Percentiles rank a stretch among this genome's conserved stretches.
Evolutionary conservation across 2,797 vertebrate species (phyloP).

Genomic region (Acipenser oxyrinchus): DNA sequence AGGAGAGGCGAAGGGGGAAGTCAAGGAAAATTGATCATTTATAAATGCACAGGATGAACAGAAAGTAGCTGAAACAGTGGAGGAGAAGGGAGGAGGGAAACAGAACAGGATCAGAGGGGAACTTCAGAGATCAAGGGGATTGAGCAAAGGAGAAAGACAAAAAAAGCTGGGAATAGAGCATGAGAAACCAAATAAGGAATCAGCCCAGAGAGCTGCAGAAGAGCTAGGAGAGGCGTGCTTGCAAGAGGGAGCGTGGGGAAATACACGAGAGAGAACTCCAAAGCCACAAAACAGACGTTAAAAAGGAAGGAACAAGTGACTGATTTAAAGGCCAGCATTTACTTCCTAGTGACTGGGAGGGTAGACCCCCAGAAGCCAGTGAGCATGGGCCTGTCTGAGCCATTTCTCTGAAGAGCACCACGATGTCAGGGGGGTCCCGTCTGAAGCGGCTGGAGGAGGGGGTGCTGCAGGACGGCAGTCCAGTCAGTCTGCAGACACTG

Average conservation of each 20-base stretch:
- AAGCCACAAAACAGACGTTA: too few relatives aligned
- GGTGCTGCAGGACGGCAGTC: constrained; percentile 38
- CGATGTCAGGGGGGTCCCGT: constrained; percentile 56
- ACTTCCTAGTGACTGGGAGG: constrained; percentile 8
- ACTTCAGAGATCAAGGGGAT: neutral
- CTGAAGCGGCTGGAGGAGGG: constrained; percentile 37
- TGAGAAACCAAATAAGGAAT: too few relatives aligned
- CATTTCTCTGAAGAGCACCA: too few relatives aligned
- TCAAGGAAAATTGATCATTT: constrained; percentile 1
- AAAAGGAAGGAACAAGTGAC: too few relatives aligned
- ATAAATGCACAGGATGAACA: constrained; percentile 3
- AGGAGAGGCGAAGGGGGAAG: constrained; percentile 9
- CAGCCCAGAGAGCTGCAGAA: too few relatives aligned
- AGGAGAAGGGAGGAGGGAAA: neutral
- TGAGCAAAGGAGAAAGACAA: neutral
- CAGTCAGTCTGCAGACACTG: constrained; percentile 67
- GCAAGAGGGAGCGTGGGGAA: too few relatives aligned
- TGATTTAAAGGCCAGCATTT: neutral
- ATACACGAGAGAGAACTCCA: too few relatives aligned
- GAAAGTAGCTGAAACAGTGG: neutral
- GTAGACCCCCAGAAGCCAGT: neutral
- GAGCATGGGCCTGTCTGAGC: neutral
- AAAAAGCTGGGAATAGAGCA: too few relatives aligned
- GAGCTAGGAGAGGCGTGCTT: too few relatives aligned
- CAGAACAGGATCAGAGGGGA: neutral